Evolutionary conservation across 53 echinoderm and acorn worm species (phyloP).

Genomic region (Holothuria scabra): DNA sequence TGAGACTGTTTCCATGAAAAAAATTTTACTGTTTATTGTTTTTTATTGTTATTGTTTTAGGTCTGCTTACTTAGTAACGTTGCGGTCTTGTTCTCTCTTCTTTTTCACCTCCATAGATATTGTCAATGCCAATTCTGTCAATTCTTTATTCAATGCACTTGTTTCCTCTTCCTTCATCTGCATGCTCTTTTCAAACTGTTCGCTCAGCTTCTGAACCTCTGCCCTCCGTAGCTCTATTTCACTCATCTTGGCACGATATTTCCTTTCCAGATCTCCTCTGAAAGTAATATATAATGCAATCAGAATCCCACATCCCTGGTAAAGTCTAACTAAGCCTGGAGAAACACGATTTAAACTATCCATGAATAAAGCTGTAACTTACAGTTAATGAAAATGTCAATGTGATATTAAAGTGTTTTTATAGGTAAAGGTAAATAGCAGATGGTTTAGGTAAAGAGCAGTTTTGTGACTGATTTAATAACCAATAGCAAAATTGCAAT

Average conservation of each 20-base stretch:
- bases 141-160: conserved; percentile 73
- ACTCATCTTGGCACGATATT: conserved; percentile 84
- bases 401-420: too few species aligned
- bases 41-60: not conserved
- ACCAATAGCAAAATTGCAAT: too few species aligned
- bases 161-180: conserved; percentile 91
- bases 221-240: conserved; percentile 87
- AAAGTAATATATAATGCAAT: too few species aligned
- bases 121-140: conserved; percentile 86
- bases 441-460: too few species aligned
- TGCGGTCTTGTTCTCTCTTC: conserved; percentile 50
- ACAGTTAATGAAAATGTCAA: too few species aligned
- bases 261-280: conserved; percentile 94
- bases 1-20: too few species aligned
- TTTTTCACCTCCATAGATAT: conserved; percentile 96
- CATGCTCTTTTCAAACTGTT: conserved; percentile 85
- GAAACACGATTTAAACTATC: not conserved
- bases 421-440: too few species aligned
- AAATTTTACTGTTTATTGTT: too few species aligned
- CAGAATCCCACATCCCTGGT: not conserved
- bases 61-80: conserved; percentile 70
- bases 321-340: not conserved
- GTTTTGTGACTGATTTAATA: too few species aligned
- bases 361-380: too few species aligned
- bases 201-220: conserved; percentile 88